Conservation (phyloP, 2,888 invertebrate genomes). For the Hirtodrosophila alboralis region DNA sequence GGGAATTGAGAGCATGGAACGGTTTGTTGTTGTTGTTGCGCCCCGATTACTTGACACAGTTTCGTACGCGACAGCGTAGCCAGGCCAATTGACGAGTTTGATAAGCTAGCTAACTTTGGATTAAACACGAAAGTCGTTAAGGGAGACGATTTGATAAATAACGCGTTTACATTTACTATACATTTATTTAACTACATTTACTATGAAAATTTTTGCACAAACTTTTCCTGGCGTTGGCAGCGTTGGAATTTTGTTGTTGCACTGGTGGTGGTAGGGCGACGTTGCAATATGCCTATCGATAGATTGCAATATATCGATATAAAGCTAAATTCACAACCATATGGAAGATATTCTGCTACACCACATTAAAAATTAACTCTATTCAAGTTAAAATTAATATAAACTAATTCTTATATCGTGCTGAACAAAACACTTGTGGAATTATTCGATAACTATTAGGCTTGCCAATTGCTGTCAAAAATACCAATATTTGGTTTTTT, state of each 20-base stretch:
- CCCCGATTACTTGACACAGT: constrained; percentile 53
- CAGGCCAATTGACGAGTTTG: constrained; percentile 5
- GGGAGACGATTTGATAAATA: constrained; percentile 18
- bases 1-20: constrained; percentile 29
- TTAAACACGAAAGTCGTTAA: constrained; percentile 6
- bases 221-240: constrained; percentile 34
- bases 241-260: constrained; percentile 67
- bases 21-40: constrained; percentile 37
- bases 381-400: no score
- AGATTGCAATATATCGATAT: constrained; percentile 8
- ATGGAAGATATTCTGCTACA: no score
- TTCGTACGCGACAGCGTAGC: constrained; percentile 31
- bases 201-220: constrained; percentile 25
- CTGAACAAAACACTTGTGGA: no score
- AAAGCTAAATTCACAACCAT: background rate
- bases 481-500: background rate
- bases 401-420: no score
- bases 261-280: constrained; percentile 28
- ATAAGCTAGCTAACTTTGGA: constrained; percentile 22
- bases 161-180: constrained; percentile 31
- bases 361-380: no score
- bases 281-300: constrained; percentile 33
- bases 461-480: constrained; percentile 1
- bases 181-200: background rate
- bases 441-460: background rate